Base-by-base conservation (phyloP, 2,888 invertebrate species). In the Pammene fasciana region DNA sequence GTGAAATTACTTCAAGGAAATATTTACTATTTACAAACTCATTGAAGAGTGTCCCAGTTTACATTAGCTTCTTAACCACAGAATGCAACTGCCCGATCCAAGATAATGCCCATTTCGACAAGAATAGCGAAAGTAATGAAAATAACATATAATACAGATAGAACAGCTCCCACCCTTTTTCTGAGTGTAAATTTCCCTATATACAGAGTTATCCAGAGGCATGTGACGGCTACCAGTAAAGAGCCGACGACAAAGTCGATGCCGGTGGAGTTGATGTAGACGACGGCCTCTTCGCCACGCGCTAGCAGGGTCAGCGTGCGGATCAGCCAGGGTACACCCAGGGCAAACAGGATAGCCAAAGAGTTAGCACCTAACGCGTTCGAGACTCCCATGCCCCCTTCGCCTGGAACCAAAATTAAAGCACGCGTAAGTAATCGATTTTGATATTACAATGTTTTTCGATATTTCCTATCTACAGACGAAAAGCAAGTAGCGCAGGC, bases 311-410 rank as follows among this genome's bases (percentile, higher is more conserved):
- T 87, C 73, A 95, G 83, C 5, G 95, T 95, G 82, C 95, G 96
- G 75, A 97, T 95, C 67, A 97, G 94, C 97, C 97, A 98, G 0
- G 97, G 97, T 34, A 97, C 83, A 1, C 97, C 97, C 54, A 97
- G 88, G 2, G 97, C 97, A 62, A 97, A 93, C 1, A 97, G 87
- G 67, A 97, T 97, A 70, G 97, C 97, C 81, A 97, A 89, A 0
- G 97, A 97, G 81, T 97, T 97, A 0, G 97, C 97, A 0, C 97
- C 97, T 10, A 97, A 86, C 0, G 97, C 96, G 79, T 97, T 97
- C 8, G 97, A 97, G 26, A 97, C 96, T 0, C 97, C 97, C 92
- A 97, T 97, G 36, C 96, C 96, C 13, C 96, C 97, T 84, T 96
- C 95, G 73, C 97, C 97, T 97, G 81, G 54, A 91, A 90, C 73